These are phyloP conservation scores for Ellobium chinense DNA, from an alignment of 2,888 invertebrate species.

Conservation along the genomic window DNA sequence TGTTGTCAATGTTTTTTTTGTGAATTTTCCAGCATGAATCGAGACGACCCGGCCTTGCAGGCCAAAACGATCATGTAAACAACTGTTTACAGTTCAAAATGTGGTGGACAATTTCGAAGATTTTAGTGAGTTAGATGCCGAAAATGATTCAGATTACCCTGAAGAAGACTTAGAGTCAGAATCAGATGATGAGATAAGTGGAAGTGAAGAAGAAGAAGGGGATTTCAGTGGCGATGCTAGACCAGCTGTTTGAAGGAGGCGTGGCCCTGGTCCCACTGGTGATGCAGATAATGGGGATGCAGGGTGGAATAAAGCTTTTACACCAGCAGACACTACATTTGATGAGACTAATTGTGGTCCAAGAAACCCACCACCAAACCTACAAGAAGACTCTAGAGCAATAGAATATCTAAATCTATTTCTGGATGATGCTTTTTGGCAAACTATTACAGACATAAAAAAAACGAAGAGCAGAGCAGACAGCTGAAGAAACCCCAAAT, in stretches of 20 bases:
- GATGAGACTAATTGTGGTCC: conserved; percentile 12
- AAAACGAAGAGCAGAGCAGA: conserved; percentile 17
- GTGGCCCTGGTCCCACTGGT: background rate
- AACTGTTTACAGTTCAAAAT: background rate
- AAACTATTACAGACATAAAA: background rate
- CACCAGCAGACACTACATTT: background rate
- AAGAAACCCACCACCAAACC: conserved; percentile 23
- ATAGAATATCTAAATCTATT: conserved; percentile 31
- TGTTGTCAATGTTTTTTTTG: background rate
- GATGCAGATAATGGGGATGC: background rate
- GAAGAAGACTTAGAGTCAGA: background rate
- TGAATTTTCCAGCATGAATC: background rate
- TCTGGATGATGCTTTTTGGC: conserved; percentile 32
- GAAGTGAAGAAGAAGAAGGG: too few relatives aligned
- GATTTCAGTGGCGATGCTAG: too few relatives aligned
- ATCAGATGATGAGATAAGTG: too few relatives aligned
- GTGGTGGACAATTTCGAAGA: background rate
- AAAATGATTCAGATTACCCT: conserved; percentile 9
- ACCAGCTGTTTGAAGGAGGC: background rate
- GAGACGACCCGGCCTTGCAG: background rate
- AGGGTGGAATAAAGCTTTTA: background rate
- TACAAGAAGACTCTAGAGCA: conserved; percentile 11
- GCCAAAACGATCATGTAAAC: background rate
- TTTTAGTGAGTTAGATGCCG: background rate
- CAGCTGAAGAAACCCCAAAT: conserved; percentile 11